Evolutionary conservation across 2,797 vertebrate species (phyloP).

Genomic region (Antennarius maculatus): DNA sequence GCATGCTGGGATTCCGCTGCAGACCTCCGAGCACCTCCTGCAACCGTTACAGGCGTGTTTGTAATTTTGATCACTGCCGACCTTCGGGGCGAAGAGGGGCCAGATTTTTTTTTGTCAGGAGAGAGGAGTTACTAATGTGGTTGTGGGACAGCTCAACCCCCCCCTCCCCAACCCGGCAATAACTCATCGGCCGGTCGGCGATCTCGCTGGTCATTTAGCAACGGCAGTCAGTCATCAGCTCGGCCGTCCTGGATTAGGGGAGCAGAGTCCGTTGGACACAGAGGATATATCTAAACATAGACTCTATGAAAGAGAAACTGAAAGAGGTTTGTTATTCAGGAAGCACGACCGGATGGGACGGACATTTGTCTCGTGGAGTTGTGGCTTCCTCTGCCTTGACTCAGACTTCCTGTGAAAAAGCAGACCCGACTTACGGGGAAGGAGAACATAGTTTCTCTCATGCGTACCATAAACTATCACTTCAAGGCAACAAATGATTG

Average conservation of each 20-base stretch:
- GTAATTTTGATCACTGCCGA: conserved; percentile 68
- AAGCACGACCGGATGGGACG: conserved; percentile 52
- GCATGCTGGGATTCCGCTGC: background rate
- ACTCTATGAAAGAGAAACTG: no score
- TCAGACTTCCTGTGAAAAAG: conserved; percentile 70
- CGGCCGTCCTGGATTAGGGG: conserved; percentile 6
- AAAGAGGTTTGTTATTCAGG: conserved; percentile 3
- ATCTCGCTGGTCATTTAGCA: conserved; percentile 43
- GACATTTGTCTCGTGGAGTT: conserved; percentile 62
- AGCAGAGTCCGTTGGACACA: background rate
- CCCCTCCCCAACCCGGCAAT: conserved; percentile 41
- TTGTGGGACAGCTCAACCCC: conserved; percentile 47
- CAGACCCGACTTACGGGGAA: conserved; percentile 73
- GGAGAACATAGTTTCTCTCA: background rate
- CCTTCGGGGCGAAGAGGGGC: no score
- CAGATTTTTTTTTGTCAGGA: conserved; percentile 63
- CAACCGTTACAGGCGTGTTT: conserved; percentile 79
- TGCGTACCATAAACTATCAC: background rate
- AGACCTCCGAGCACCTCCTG: conserved; percentile 57
- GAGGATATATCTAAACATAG: background rate
- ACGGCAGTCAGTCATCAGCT: conserved; percentile 33
- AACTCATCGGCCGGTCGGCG: conserved; percentile 47
- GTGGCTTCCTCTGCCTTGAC: conserved; percentile 67
- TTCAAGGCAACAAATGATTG: background rate
- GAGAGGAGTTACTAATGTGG: conserved; percentile 67